Percentiles rank a stretch among this genome's conserved stretches.
These are phyloP conservation scores for Tholera decimalis DNA, from an alignment of 2,888 invertebrate genomes.

Conservation along the genomic window DNA sequence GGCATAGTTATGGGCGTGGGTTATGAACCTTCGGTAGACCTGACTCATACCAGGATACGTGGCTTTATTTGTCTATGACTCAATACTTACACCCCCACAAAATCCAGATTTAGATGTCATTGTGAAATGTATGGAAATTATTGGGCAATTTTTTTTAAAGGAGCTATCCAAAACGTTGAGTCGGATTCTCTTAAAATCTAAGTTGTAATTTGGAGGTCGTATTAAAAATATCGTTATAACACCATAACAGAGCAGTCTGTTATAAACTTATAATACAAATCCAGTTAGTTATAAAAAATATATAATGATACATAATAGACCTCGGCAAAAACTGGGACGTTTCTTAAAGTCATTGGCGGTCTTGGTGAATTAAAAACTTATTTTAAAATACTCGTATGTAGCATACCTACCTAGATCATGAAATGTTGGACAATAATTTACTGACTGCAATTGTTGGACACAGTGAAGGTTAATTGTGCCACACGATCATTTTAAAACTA, in stretches of 20 bases:
- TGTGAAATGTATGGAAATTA: constrained; percentile 61
- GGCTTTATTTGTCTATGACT: constrained; percentile 73
- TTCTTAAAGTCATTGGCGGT: constrained; percentile 30
- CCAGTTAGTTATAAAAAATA: constrained; percentile 30
- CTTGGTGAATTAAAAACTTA: constrained; percentile 35
- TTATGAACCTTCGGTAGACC: constrained; percentile 68
- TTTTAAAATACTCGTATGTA: constrained; percentile 37
- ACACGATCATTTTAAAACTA: constrained; percentile 56
- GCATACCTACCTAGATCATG: constrained; percentile 17
- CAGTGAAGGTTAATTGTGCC: constrained; percentile 60
- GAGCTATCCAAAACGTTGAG: constrained; percentile 21
- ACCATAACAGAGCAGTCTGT: constrained; percentile 21
- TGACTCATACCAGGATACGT: constrained; percentile 76
- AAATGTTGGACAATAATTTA: constrained; percentile 57
- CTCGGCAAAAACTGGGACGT: constrained; percentile 35
- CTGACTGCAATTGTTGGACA: constrained; percentile 47
- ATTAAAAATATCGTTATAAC: background rate
- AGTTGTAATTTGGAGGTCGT: background rate
- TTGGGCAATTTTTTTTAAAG: constrained; percentile 48
- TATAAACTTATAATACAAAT: no score
- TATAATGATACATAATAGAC: constrained; percentile 39
- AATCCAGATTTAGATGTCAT: constrained; percentile 59
- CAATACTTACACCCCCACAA: constrained; percentile 77
- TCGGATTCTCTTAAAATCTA: background rate
- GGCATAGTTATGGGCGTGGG: constrained; percentile 71